Percentiles rank a stretch among this genome's conserved stretches.
Evolutionary conservation across 2,113 vertebrate genomes (phyloP).

Genomic region (Stegostoma tigrinum): DNA sequence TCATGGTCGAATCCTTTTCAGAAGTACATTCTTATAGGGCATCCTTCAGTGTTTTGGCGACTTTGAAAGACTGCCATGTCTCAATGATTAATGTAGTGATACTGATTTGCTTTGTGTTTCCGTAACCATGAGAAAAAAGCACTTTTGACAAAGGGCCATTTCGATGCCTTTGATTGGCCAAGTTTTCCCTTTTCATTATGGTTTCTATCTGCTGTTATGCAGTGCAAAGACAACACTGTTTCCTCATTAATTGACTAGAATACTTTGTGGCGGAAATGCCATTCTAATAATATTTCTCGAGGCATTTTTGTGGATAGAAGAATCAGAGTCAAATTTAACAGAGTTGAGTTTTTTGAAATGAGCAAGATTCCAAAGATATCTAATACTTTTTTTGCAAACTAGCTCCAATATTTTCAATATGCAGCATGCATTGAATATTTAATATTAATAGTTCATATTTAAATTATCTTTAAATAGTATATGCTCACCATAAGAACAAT

Average conservation of each 20-base stretch:
- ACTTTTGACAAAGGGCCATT: conserved; percentile 44
- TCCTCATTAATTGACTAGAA: conserved; percentile 42
- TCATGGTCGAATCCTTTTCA: conserved; percentile 41
- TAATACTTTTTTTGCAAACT: not conserved
- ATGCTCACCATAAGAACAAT: not conserved
- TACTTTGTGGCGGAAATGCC: conserved; percentile 43
- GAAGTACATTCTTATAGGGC: conserved; percentile 44
- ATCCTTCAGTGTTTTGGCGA: conserved; percentile 40
- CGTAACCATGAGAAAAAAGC: not conserved
- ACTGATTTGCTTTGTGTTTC: conserved; percentile 49
- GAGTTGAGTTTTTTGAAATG: not conserved
- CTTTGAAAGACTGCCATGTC: conserved; percentile 39
- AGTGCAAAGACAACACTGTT: conserved; percentile 43
- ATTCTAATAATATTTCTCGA: not conserved
- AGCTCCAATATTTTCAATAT: not conserved
- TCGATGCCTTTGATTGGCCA: conserved; percentile 43
- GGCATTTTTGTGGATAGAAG: not conserved
- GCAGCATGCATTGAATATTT: not conserved
- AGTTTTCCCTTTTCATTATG: conserved; percentile 44
- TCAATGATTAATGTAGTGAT: conserved; percentile 53
- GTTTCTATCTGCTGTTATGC: conserved; percentile 42
- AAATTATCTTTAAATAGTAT: not conserved
- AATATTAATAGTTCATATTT: not conserved
- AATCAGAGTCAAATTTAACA: not conserved
- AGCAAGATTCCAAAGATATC: not conserved